These are phyloP conservation scores for Ailurus styani DNA, from an alignment of 2,113 vertebrate genomes.

Conservation along the genomic window DNA sequence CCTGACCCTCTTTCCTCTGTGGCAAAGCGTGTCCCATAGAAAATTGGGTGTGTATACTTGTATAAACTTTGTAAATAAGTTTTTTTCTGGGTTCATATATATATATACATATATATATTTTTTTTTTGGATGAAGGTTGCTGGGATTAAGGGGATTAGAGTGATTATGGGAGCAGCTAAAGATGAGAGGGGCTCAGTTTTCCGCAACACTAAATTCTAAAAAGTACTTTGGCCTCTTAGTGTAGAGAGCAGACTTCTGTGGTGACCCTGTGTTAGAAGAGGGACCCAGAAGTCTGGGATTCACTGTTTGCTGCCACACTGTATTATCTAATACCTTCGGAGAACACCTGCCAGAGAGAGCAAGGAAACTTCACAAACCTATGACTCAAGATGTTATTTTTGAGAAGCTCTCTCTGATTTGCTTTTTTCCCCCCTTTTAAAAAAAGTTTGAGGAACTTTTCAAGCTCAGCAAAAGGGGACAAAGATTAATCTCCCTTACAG, in stretches of 20 bases:
- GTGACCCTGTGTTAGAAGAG: conserved; percentile 29
- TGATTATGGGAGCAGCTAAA: conserved; percentile 88
- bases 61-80: conserved; percentile 90
- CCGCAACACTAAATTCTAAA: conserved; percentile 81
- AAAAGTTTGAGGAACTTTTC: conserved; percentile 54
- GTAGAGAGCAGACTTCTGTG: conserved; percentile 46
- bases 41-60: conserved; percentile 89
- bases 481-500: background rate
- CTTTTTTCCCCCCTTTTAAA: conserved; percentile 18
- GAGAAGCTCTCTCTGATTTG: conserved; percentile 61
- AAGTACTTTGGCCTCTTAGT: conserved; percentile 63
- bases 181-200: conserved; percentile 90
- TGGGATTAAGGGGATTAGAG: conserved; percentile 87
- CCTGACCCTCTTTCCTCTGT: conserved; percentile 85
- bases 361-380: background rate
- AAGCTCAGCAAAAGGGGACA: conserved; percentile 58
- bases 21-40: conserved; percentile 83
- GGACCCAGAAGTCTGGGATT: conserved; percentile 43
- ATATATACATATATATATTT: conserved; percentile 61
- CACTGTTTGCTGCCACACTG: conserved; percentile 59
- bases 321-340: background rate
- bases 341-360: conserved; percentile 22
- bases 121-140: conserved; percentile 85
- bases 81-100: conserved; percentile 85
- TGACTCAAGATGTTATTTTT: conserved; percentile 42